Evolutionary conservation across 1,140 invertebrate genomes (phyloP).

Genomic region (Psix sp.): DNA sequence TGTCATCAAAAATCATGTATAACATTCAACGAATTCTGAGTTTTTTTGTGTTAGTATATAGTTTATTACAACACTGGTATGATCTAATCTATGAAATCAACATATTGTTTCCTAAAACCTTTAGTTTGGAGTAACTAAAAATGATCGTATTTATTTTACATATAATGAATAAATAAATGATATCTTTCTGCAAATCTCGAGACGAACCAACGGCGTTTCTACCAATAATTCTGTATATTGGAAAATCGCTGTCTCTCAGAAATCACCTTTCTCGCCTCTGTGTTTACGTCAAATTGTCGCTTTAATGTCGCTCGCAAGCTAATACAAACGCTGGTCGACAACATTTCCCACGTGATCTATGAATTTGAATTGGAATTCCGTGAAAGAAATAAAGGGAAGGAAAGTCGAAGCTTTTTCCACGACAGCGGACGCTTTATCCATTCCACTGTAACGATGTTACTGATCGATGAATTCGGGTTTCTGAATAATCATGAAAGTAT

Average conservation of each 20-base stretch:
- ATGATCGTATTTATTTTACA: too few relatives aligned
- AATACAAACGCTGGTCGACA: slow-evolving; percentile 55
- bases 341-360: slow-evolving; percentile 60
- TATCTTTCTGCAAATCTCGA: too few relatives aligned
- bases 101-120: too few relatives aligned
- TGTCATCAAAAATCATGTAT: too few relatives aligned
- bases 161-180: too few relatives aligned
- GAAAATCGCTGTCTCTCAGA: slow-evolving; percentile 45
- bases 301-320: slow-evolving; percentile 43
- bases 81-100: too few relatives aligned
- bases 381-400: slow-evolving; percentile 54
- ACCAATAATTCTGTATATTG: slow-evolving; percentile 40
- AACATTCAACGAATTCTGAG: too few relatives aligned
- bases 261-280: slow-evolving; percentile 4
- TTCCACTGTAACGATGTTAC: slow-evolving; percentile 58
- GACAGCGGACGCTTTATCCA: slow-evolving; percentile 57
- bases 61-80: too few relatives aligned
- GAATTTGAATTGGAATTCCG: slow-evolving; percentile 58
- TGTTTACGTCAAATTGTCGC: slow-evolving; percentile 55
- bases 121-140: too few relatives aligned
- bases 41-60: too few relatives aligned
- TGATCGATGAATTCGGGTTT: slow-evolving; percentile 68
- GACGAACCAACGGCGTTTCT: too few relatives aligned
- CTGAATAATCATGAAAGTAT: slow-evolving; percentile 26
- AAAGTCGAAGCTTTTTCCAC: slow-evolving; percentile 52